Conservation (phyloP, 2,888 invertebrate genomes). For the Tyria jacobaeae region DNA sequence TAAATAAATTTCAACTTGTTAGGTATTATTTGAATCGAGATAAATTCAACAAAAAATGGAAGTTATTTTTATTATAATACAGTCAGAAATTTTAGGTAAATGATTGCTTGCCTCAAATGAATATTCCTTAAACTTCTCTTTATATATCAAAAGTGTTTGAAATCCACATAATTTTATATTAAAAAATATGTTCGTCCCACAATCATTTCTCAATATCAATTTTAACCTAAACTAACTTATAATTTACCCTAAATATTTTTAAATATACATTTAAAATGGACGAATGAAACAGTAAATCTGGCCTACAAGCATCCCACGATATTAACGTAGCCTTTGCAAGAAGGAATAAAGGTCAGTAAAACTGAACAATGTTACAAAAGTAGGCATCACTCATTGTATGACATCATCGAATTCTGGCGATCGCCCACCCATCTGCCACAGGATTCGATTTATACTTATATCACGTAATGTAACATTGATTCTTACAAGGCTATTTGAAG, state of each 20-base stretch:
- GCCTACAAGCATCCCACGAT: conserved; percentile 14
- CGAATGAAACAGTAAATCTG: conserved; percentile 8
- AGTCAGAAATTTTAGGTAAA: no score
- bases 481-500: conserved; percentile 13
- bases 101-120: no score
- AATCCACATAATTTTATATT: no score
- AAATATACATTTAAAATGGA: not conserved
- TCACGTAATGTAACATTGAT: conserved; percentile 30
- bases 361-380: conserved; percentile 29
- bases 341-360: conserved; percentile 33
- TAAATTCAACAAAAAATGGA: no score
- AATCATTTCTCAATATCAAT: not conserved
- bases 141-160: no score
- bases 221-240: not conserved
- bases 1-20: no score
- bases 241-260: not conserved
- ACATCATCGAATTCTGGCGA: conserved; percentile 44
- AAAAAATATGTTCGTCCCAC: not conserved
- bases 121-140: no score
- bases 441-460: conserved; percentile 35
- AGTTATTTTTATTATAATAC: no score
- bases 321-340: conserved; percentile 11
- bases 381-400: conserved; percentile 31
- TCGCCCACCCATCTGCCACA: conserved; percentile 44
- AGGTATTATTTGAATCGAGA: no score